A percentile compares a stretch with the other conserved stretches of the same genome.
phyloP scores from a whole-genome alignment of 2,888 invertebrate genomes.

The Sipunculus nudus region DNA sequence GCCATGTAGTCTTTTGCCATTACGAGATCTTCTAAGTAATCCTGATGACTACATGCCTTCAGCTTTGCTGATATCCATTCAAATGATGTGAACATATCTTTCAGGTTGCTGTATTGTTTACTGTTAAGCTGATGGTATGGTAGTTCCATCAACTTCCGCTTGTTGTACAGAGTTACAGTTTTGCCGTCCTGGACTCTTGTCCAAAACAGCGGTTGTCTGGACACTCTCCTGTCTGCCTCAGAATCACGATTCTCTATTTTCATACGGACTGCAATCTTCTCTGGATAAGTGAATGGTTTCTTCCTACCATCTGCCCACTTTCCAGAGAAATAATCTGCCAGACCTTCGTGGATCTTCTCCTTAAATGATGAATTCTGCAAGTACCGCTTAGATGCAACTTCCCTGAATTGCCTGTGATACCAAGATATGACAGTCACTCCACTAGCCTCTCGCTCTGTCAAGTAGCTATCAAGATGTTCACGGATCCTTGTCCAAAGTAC shows the following conservation, averaged over 20 bases:
- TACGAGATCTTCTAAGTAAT: too few species aligned
- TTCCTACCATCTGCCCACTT: slow-evolving; percentile 47
- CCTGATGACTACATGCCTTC: too few species aligned
- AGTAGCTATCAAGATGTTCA: slow-evolving; percentile 31
- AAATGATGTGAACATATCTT: slow-evolving; percentile 92
- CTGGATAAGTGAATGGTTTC: slow-evolving; percentile 48
- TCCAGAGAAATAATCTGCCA: slow-evolving; percentile 55
- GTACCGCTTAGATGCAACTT: too few species aligned
- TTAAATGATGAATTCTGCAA: too few species aligned
- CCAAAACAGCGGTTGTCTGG: slow-evolving; percentile 46
- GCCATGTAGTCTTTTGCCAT: too few species aligned
- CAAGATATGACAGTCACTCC: slow-evolving; percentile 33
- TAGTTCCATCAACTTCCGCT: slow-evolving; percentile 51
- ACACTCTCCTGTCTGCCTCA: slow-evolving; percentile 47
- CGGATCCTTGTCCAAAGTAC: slow-evolving; percentile 36
- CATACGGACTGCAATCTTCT: slow-evolving; percentile 32
- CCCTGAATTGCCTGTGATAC: too few species aligned
- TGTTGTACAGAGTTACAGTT: slow-evolving; percentile 49
- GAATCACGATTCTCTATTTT: slow-evolving; percentile 38
- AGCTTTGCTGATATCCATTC: slow-evolving; percentile 95
- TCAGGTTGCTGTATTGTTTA: slow-evolving; percentile 79
- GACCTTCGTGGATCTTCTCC: slow-evolving; percentile 33
- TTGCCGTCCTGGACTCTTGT: too few species aligned
- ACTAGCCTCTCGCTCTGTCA: slow-evolving; percentile 39
- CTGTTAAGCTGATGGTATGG: slow-evolving; percentile 46